Conservation (phyloP, 2,113 vertebrate genomes). For the Stictonetta naevosa region DNA sequence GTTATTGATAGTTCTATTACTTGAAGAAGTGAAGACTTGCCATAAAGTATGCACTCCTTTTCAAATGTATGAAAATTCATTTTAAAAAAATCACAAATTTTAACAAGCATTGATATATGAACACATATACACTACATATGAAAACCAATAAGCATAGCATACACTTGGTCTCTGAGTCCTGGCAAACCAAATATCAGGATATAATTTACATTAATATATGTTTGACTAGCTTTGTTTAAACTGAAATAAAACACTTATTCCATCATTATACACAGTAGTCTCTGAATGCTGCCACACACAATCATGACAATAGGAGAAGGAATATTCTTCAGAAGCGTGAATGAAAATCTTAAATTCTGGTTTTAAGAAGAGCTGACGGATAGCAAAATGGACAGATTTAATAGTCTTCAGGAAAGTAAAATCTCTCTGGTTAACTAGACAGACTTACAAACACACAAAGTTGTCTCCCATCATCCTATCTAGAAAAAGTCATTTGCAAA, state of each 20-base stretch:
- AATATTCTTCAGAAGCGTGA: neutral
- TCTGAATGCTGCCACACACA: neutral
- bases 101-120: neutral
- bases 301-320: neutral
- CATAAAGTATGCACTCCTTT: neutral
- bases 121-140: neutral
- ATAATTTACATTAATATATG: neutral
- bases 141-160: neutral
- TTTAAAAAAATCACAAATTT: neutral
- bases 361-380: neutral
- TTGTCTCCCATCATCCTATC: neutral
- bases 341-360: neutral
- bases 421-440: neutral
- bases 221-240: neutral
- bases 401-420: neutral
- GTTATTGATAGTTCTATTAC: neutral
- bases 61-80: neutral
- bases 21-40: neutral
- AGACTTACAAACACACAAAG: neutral
- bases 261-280: neutral
- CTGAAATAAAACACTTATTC: neutral
- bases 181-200: neutral
- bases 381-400: neutral
- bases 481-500: neutral
- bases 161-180: neutral